Base-by-base conservation (phyloP, 1,140 invertebrate species). In the Diabrotica undecimpunctata region DNA sequence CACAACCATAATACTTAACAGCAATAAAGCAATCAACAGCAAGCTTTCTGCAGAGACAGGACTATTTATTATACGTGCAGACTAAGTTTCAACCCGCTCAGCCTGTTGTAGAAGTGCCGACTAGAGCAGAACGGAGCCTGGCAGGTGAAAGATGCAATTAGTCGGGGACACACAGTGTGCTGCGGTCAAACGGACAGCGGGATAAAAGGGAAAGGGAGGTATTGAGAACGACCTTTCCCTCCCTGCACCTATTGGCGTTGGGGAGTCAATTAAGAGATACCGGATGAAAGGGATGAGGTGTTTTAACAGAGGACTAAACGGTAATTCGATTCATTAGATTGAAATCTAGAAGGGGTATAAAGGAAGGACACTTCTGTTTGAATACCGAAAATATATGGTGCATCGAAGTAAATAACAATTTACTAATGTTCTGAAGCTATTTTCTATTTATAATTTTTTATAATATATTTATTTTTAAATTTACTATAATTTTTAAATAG, bases 111-210 rank as follows among this genome's bases (percentile, higher is more conserved):
- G 41, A 46, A 46, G 41, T 46, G 41, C 41, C n/a, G 41, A 46
- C 41, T 46, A n/a, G 8, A 46, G 41, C 25, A 46, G 41, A 46
- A 46, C 41, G n/a, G 8, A 46, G 8, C 41, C 41, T n/a, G 41
- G 41, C 41, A 46, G 41, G 41, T 46, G 41, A n/a, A 46, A 46
- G 41, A 46, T 46, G 41, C 41, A 46, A 46, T 46, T 46, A 46
- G 41, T 46, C 41, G 41, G n/a, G 41, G 41, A 46, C 41, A 46
- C 8, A 5, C 41, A 46, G 41, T 46, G 41, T 46, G n/a, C 41
- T 8, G n/a, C n/a, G 41, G 41, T 46, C 41, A 46, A 46, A 46
- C 41, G 41, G 41, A 8, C 41, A 46, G n/a, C 8, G n/a, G 41
- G n/a, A 8, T 46, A n/a, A 10, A 46, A 46, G n/a, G 41, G 41